Base-by-base conservation (phyloP, 2,888 invertebrate species). In the Reticulitermes lucifugus region DNA sequence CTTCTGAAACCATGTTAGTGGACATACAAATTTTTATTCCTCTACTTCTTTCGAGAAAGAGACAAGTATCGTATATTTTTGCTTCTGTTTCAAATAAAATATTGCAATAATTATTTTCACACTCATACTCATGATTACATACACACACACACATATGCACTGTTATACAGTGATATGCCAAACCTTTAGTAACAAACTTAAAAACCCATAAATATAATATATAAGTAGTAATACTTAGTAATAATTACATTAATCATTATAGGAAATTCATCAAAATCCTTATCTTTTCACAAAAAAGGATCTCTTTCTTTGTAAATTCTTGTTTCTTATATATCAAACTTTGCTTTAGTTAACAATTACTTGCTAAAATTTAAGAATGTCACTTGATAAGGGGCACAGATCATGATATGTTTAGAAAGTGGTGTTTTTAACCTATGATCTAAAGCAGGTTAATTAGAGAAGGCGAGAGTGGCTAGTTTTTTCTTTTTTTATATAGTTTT, bases 321-420 rank as follows among this genome's bases (percentile, higher is more conserved):
- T 90, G 90, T 89, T 89, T 89, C 90, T 91, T 91, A 91, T 91
- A 91, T 91, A 91, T 91, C 91, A 91, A 91, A 91, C 89, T 90
- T 90, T 89, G 89, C 89, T 90, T 89, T 88, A 82, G 83, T 75
- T 84, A 87, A 87, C 87, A 87, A 86, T 86, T 87, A 88, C 87
- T 88, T 88, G 86, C 88, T 91, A 90, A 89, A 91, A 91, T 92
- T 92, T 92, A 92, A 89, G 92, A 91, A 91, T 91, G 91, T 92
- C 92, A 92, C 91, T 92, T 94, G 93, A 93, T 82, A 94, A 94
- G 94, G 94, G 95, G 95, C 94, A 94, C 94, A 94, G 94, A 93
- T 93, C 94, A 92, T 95, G 95, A 95, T 95, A 95, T 95, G 95
- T 95, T 94, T 94, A 94, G 87, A 87, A 86, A 87, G 87, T 87